Evolutionary conservation across 2,797 vertebrate species (phyloP).

Genomic region (Danio tinwini): DNA sequence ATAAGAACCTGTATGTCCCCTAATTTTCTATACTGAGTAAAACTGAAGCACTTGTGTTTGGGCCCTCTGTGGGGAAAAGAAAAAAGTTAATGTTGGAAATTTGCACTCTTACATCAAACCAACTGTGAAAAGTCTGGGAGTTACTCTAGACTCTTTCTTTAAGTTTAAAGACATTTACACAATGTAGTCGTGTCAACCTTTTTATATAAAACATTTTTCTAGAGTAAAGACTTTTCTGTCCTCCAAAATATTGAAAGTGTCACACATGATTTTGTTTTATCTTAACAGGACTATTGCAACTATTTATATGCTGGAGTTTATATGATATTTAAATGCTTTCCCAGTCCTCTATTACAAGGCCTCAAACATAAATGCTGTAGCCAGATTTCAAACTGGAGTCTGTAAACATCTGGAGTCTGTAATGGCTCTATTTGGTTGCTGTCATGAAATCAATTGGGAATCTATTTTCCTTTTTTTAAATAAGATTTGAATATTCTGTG

Average conservation of each 20-base stretch:
- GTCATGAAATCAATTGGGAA: not conserved
- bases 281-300: not conserved
- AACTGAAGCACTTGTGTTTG: too few species aligned
- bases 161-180: not conserved
- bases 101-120: not conserved
- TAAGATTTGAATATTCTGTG: too few species aligned
- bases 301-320: not conserved
- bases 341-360: not conserved
- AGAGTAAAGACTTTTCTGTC: not conserved
- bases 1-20: not conserved
- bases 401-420: not conserved
- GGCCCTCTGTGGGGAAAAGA: too few species aligned
- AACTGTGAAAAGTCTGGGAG: not conserved
- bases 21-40: not conserved
- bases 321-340: not conserved
- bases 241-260: not conserved
- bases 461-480: too few species aligned
- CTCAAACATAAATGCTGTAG: not conserved
- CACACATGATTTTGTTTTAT: not conserved
- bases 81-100: not conserved
- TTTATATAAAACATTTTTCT: not conserved
- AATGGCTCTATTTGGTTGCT: not conserved
- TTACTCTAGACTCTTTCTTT: not conserved
- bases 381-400: not conserved
- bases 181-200: not conserved